Conservation (phyloP, 2,888 invertebrate genomes). For the Amitus sp. region DNA sequence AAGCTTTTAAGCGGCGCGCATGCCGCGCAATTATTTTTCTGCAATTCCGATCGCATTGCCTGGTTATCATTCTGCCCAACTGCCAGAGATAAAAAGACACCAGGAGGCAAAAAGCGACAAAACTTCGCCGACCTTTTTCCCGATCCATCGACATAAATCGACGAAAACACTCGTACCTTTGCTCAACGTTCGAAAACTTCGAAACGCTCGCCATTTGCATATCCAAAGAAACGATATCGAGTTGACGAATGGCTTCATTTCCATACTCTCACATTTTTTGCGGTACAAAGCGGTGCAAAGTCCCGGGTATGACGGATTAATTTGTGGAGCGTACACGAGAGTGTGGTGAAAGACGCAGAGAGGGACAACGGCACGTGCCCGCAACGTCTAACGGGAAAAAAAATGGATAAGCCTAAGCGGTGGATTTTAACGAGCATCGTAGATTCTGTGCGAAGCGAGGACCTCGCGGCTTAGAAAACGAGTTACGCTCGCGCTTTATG, state of each 20-base stretch:
- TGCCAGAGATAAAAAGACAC: constrained; percentile 22
- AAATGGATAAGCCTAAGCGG: not conserved
- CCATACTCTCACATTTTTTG: not conserved
- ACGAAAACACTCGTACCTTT: too few relatives aligned
- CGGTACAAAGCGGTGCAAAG: too few relatives aligned
- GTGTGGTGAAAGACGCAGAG: too few relatives aligned
- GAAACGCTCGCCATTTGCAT: too few relatives aligned
- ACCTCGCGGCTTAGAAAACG: not conserved
- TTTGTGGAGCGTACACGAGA: not conserved
- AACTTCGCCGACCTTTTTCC: too few relatives aligned
- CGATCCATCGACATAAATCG: too few relatives aligned
- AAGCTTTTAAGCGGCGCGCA: constrained; percentile 22
- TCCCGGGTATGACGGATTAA: not conserved
- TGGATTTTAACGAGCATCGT: constrained; percentile 1
- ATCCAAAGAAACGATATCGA: too few relatives aligned
- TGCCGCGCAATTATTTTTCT: constrained; percentile 38
- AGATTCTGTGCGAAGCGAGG: not conserved
- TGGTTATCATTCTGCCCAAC: too few relatives aligned
- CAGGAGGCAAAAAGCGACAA: constrained; percentile 27
- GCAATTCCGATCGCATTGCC: constrained; percentile 32
- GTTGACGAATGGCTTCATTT: too few relatives aligned
- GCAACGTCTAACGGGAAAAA: too few relatives aligned
- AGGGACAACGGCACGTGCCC: too few relatives aligned
- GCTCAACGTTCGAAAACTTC: too few relatives aligned
- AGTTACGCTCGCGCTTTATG: constrained; percentile 46